Evolutionary conservation across 1,140 invertebrate genomes (phyloP).

Genomic region (Drosophila nebulosa): DNA sequence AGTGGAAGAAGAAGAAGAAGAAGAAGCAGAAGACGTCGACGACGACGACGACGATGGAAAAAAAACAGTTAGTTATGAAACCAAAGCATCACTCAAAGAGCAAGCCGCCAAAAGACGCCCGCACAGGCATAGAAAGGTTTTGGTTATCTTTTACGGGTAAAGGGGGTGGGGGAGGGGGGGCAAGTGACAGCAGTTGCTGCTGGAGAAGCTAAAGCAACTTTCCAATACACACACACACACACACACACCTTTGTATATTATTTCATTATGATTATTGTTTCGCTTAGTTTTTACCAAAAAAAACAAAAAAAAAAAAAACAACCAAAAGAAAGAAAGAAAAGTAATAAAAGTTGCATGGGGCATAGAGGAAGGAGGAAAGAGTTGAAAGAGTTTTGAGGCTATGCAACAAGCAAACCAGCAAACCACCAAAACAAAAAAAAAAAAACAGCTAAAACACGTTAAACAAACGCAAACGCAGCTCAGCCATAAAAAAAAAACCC

Average conservation of each 20-base stretch:
- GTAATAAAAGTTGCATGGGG: constrained; percentile 32
- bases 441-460: not conserved
- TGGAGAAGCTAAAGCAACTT: constrained; percentile 65
- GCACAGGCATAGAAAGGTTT: constrained; percentile 35
- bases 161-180: constrained; percentile 11
- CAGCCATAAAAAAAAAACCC: constrained; percentile 37
- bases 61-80: constrained; percentile 75
- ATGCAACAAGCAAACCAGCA: constrained; percentile 11
- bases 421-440: constrained; percentile 25
- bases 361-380: constrained; percentile 29
- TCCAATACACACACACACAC: constrained; percentile 46
- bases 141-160: not conserved
- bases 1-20: constrained; percentile 46
- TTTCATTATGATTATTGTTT: constrained; percentile 72
- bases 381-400: constrained; percentile 42
- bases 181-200: constrained; percentile 54
- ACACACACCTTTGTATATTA: constrained; percentile 42
- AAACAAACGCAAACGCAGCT: constrained; percentile 28
- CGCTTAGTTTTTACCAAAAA: constrained; percentile 36
- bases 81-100: constrained; percentile 74
- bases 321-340: constrained; percentile 16
- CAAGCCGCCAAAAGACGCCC: constrained; percentile 66
- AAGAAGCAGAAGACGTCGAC: too few relatives aligned
- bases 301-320: not conserved
- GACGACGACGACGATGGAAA: constrained; percentile 10